Percentiles rank a stretch among this genome's conserved stretches.
Conservation (phyloP, 1,140 invertebrate genomes). For the Ostrea denselamellosa region DNA sequence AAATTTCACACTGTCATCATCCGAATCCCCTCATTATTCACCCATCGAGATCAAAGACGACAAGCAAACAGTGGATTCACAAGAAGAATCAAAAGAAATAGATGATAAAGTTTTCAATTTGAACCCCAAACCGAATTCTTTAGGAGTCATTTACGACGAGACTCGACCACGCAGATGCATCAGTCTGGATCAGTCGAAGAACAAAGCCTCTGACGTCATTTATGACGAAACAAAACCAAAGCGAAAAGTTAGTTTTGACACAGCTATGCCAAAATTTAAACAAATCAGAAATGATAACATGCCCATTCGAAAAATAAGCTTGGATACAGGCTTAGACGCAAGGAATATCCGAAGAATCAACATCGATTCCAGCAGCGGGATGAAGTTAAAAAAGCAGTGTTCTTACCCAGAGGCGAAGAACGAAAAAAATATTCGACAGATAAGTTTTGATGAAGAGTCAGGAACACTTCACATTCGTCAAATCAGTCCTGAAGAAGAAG, state of each 20-base stretch:
- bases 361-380: background rate
- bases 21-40: background rate
- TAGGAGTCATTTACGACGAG: conserved; percentile 27
- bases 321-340: conserved; percentile 39
- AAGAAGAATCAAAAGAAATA: background rate
- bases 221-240: conserved; percentile 46
- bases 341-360: conserved; percentile 24
- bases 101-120: background rate
- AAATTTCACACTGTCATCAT: background rate
- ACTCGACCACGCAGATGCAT: conserved; percentile 12
- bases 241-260: conserved; percentile 56
- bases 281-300: conserved; percentile 20
- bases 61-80: background rate
- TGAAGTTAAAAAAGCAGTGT: background rate
- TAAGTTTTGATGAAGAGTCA: conserved; percentile 32
- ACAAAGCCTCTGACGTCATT: conserved; percentile 19
- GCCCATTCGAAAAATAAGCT: conserved; percentile 46
- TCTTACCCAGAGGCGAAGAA: conserved; percentile 16
- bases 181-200: background rate
- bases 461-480: conserved; percentile 27
- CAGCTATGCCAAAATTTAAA: background rate
- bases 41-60: background rate
- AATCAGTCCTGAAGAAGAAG: background rate
- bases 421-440: conserved; percentile 10
- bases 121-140: background rate